phyloP scores from a whole-genome alignment of 2,888 invertebrate species.

The Phlogophora meticulosa region DNA sequence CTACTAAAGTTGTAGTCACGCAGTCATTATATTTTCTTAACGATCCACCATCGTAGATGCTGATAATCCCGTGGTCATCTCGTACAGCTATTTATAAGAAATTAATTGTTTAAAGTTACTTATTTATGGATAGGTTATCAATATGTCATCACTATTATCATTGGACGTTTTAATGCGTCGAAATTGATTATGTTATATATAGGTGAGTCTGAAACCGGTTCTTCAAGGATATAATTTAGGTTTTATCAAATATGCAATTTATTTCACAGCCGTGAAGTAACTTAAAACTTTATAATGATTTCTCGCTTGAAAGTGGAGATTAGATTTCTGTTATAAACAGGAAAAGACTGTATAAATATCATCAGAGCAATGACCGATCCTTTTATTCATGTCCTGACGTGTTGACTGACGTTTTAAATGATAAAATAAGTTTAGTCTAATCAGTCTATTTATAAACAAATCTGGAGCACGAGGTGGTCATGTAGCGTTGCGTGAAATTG shows the following conservation, averaged over 20 bases:
- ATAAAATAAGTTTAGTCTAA: slow-evolving; percentile 15
- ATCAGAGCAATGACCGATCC: slow-evolving; percentile 7
- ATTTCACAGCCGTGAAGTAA: not conserved
- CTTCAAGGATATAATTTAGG: not conserved
- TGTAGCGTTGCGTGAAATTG: slow-evolving; percentile 75
- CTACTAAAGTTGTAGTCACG: slow-evolving; percentile 7
- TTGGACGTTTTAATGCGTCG: no score
- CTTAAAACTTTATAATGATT: not conserved
- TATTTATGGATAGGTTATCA: slow-evolving; percentile 10
- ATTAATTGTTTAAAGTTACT: not conserved
- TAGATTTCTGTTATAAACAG: not conserved
- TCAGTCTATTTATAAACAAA: slow-evolving; percentile 45
- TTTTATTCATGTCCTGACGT: slow-evolving; percentile 1
- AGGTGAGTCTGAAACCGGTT: not conserved
- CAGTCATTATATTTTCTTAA: not conserved
- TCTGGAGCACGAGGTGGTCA: slow-evolving; percentile 54
- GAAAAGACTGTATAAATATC: slow-evolving; percentile 1
- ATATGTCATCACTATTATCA: no score
- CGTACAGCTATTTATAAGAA: not conserved
- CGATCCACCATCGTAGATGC: not conserved
- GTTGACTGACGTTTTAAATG: not conserved
- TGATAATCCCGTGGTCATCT: slow-evolving; percentile 23
- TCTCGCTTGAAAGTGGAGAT: not conserved
- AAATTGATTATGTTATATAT: slow-evolving; percentile 1
- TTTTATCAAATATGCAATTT: slow-evolving; percentile 2